Evolutionary conservation across 2,888 invertebrate species (phyloP).

Genomic region (Cryptus armator): DNA sequence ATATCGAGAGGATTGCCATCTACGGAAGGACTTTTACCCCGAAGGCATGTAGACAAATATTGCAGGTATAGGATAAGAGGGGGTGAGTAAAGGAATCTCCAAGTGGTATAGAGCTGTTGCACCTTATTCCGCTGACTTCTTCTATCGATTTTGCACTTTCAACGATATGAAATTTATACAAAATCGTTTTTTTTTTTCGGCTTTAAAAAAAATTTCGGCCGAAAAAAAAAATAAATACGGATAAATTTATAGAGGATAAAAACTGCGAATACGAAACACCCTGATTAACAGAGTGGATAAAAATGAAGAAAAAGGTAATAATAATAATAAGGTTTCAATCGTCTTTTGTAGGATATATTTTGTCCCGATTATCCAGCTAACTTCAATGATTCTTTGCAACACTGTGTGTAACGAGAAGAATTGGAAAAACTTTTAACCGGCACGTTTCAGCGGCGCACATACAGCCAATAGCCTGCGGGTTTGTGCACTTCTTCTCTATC

Average conservation of each 20-base stretch:
- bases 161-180: no score
- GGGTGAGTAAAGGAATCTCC: conserved; percentile 1
- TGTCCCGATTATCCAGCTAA: not conserved
- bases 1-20: conserved; percentile 80
- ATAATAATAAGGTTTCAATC: not conserved
- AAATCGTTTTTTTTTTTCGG: conserved; percentile 42
- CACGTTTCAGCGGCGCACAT: conserved; percentile 10
- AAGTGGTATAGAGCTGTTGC: not conserved
- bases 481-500: not conserved
- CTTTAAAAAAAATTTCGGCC: not conserved
- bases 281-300: no score
- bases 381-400: not conserved
- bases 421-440: not conserved
- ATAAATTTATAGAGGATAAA: no score
- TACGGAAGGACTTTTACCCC: conserved; percentile 54
- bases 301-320: no score
- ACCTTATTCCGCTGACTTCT: not conserved
- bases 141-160: no score
- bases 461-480: conserved; percentile 5
- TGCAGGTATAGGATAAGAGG: conserved; percentile 30
- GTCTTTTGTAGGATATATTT: not conserved
- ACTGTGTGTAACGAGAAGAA: not conserved
- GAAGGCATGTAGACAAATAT: conserved; percentile 64
- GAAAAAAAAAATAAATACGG: no score
- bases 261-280: no score